Evolutionary conservation across 2,888 invertebrate genomes (phyloP), one percentile per base, ranked within the genome.

Genomic region (Rutpela maculata): DNA sequence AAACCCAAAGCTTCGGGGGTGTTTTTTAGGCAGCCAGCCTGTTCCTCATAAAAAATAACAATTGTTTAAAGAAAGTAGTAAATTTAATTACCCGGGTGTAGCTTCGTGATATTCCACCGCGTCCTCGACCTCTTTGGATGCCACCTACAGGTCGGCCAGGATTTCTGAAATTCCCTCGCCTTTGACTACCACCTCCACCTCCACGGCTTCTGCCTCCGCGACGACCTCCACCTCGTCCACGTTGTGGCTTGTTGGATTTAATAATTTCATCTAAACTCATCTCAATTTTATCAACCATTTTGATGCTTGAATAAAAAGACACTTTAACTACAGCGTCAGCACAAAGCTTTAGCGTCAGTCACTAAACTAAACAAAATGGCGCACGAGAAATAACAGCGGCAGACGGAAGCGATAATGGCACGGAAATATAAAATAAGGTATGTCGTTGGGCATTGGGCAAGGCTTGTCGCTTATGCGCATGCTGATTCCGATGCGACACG

Each of bases 201-300:
- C 85, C 82, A 63, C 85, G 81, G 19, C 85, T 81, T 60, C 85
- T 86, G 59, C 92, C 91, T 18, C 91, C 89, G 17, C 91, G 88
- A 31, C 91, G 88, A 17, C 92, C 90, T 50, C 93, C 91, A 74
- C 92, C 91, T 66, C 93, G 92, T 72, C 93, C 92, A 81, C 94
- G 91, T 80, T 93, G 92, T 79, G 92, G 92, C 91, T 95, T 96
- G 85, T 93, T 95, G 87, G 94, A 94, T 91, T 96, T 98, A 86
- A 99, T 99, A 79, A 99, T 98, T 85, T 99, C 99, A 90, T 99
- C 99, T 84, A 99, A 93, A 88, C 98, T 98, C 96, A 98, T 96
- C 91, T 99, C 98, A 90, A 99, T 96, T 92, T 96, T 97, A 88
- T 97, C 97, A 86, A 95, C 95, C 97, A 97, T 97, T 90, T 92